Evolutionary conservation across 2,113 vertebrate species (phyloP), one percentile per base, ranked within the genome.

Genomic region (Pan paniscus): DNA sequence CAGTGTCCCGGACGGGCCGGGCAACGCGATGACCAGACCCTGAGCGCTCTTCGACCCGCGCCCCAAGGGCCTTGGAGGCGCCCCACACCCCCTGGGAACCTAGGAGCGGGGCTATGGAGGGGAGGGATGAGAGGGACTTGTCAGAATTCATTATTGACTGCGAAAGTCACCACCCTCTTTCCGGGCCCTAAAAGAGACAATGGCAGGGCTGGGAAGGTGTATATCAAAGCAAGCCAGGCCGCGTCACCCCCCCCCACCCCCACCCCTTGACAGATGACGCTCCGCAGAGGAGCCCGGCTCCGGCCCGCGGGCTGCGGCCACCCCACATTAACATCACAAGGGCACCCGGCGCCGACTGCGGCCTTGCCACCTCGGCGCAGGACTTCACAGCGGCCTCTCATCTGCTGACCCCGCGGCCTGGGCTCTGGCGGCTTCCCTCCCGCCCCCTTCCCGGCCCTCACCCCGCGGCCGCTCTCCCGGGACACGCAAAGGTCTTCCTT

Each of bases 271-370:
- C 95, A 97, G 98, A 98, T 97, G 98, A 94, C n/a, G 79, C 89
- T 88, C 64, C 27, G 78, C 82, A 80, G 94, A 98, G 81, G 80
- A 98, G 93, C 64, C 5, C 14, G 96, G 84, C 93, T 94, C 94
- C 18, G 35, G 94, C 61, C 78, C 12, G 87, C 82, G 6, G 94
- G 89, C 98, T 94, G 73, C 67, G n/a, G 68, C 96, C 97, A 94
- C 90, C 80, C 46, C 61, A 52, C 96, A 98, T 98, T 98, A 98
- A 97, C 98, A 98, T 98, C 97, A 98, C 98, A 98, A 98, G 97
- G 96, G 95, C 97, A 82, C 17, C 82, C 40, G 97, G 98, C 97
- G 96, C 98, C 97, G 93, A 93, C 90, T 78, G 6, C 96, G 61
- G 96, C 82, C 97, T 87, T 91, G 55, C 94, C 98, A 97, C 97